Evolutionary conservation across 2,113 vertebrate species (phyloP), one percentile per base, ranked within the genome.

Genomic region (Gymnocephalus cernua): DNA sequence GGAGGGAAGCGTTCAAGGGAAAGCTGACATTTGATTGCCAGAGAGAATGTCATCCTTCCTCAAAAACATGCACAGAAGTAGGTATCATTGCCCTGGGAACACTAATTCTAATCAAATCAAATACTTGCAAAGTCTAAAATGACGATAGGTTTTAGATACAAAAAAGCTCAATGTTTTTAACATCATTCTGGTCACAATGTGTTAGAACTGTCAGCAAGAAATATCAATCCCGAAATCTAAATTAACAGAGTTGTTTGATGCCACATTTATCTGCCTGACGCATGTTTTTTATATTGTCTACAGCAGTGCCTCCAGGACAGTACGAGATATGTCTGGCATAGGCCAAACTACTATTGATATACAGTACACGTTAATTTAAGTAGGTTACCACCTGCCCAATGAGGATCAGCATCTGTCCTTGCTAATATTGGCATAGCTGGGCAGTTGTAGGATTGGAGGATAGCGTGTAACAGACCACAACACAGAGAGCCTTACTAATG

Each of bases 401-500:
- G 32, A 54, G 56, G 32, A 74, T 15, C 44, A 56, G 70, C 57
- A 74, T 63, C 21, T 79, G 63, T 16, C 48, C 14, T 15, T 65
- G 45, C 21, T 73, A 48, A 68, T 68, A 21, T 23, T 73, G 65
- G 48, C 44, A 66, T 5, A 29, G 58, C 58, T 63, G 41, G 27
- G 35, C 32, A 57, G 61, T 25, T 58, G 15, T 41, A 51, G 27
- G 68, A 59, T n/a, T n/a, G n/a, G n/a, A n/a, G 62, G 62, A 58
- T 21, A 16, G 47, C 29, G 66, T 45, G 64, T 69, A 78, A 69
- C 18, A 47, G 13, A 81, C n/a, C 29, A 57, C n/a, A 44, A 73
- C 32, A 78, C 14, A 54, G 13, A 61, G 13, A 50, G 12, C 25
- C 35, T 38, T 8, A 29, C 64, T 64, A 65, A 83, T 74, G 44